Evolutionary conservation across 2,888 invertebrate species (phyloP).

Genomic region (Agriotes lineatus): DNA sequence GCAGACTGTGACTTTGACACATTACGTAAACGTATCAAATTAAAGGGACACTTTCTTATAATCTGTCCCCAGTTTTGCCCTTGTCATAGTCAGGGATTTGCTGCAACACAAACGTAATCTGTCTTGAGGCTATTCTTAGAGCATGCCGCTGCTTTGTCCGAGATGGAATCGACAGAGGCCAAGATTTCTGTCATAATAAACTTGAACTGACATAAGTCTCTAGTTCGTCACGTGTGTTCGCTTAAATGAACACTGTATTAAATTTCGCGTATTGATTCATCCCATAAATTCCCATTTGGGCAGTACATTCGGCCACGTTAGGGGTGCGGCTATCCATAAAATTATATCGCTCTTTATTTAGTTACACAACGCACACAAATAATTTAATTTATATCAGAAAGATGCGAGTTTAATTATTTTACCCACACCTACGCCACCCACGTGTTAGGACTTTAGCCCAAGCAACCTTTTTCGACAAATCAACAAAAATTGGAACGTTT

Average conservation of each 20-base stretch:
- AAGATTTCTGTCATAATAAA: background rate
- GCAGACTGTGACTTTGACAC: background rate
- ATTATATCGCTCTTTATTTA: background rate
- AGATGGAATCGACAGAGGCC: slow-evolving; percentile 6
- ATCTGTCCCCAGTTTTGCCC: background rate
- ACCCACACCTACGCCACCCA: background rate
- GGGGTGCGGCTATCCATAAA: slow-evolving; percentile 10
- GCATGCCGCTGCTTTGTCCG: background rate
- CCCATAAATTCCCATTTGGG: slow-evolving; percentile 21
- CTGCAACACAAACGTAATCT: slow-evolving; percentile 2
- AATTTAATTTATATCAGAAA: background rate
- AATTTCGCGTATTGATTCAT: slow-evolving; percentile 15
- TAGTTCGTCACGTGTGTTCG: background rate
- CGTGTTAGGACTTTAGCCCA: no score
- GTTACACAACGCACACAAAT: background rate
- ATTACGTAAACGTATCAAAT: slow-evolving; percentile 3
- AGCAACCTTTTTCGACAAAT: no score
- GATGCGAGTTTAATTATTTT: background rate
- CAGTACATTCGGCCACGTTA: slow-evolving; percentile 17
- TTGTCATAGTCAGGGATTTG: slow-evolving; percentile 20
- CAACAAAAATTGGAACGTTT: no score
- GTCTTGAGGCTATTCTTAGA: slow-evolving; percentile 1
- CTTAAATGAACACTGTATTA: background rate
- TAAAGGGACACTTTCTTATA: slow-evolving; percentile 3
- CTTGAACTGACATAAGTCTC: background rate